phyloP scores from a whole-genome alignment of 2,888 invertebrate genomes.

The Hypomecis punctinalis region DNA sequence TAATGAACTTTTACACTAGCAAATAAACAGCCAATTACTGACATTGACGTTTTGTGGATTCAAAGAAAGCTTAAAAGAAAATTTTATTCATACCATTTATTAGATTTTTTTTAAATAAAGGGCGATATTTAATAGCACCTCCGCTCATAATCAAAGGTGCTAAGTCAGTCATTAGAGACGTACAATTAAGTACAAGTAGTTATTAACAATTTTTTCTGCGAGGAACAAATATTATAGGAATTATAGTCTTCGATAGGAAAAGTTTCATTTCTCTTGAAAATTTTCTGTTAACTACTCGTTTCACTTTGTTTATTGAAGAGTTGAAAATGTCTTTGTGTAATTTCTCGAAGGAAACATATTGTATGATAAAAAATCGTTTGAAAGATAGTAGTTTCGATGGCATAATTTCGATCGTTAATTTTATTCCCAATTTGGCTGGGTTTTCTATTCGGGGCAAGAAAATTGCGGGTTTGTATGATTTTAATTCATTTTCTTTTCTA shows the following conservation, averaged over 20 bases:
- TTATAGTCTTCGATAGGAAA: conserved; percentile 15
- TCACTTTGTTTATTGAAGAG: neutral
- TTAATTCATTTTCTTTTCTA: too few relatives aligned
- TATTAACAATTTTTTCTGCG: conserved; percentile 21
- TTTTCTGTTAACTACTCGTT: conserved; percentile 11
- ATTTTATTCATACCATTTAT: conserved; percentile 8
- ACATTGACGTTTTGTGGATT: too few relatives aligned
- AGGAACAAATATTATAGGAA: neutral
- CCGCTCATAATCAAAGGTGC: conserved; percentile 33
- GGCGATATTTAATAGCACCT: conserved; percentile 27
- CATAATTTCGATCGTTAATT: conserved; percentile 61
- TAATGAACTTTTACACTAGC: too few relatives aligned
- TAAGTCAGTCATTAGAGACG: conserved; percentile 27
- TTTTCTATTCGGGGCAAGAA: conserved; percentile 58
- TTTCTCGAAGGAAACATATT: conserved; percentile 35
- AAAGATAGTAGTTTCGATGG: conserved; percentile 55
- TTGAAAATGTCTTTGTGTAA: conserved; percentile 40
- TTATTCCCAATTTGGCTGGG: conserved; percentile 58
- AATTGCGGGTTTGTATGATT: conserved; percentile 50
- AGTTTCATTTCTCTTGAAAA: conserved; percentile 1
- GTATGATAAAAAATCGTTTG: conserved; percentile 45
- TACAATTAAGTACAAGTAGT: conserved; percentile 25
- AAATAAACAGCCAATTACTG: too few relatives aligned
- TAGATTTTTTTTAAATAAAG: conserved; percentile 20
- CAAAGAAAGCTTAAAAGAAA: too few relatives aligned